Evolutionary conservation across 2,113 vertebrate genomes (phyloP).

Genomic region (Fregetta grallaria): DNA sequence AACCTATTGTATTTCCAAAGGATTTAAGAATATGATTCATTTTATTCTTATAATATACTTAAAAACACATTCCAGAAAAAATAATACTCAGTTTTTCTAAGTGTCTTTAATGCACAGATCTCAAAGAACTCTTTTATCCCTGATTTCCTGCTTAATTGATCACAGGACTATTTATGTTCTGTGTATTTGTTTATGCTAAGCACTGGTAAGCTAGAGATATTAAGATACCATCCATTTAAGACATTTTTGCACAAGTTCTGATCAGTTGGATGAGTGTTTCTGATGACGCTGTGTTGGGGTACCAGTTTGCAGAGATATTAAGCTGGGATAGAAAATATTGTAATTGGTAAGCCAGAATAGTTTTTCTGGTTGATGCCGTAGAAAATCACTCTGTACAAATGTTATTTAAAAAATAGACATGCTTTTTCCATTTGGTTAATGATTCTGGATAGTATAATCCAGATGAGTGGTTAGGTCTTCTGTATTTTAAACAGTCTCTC

Average conservation of each 20-base stretch:
- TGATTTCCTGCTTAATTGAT: neutral
- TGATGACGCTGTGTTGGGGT: neutral
- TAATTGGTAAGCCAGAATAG: neutral
- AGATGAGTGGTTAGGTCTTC: neutral
- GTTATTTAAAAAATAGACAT: neutral
- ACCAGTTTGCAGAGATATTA: neutral
- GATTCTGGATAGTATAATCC: neutral
- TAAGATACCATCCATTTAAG: neutral
- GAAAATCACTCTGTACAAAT: neutral
- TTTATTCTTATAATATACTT: neutral
- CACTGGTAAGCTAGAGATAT: neutral
- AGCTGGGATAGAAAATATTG: neutral
- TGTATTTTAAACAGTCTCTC: slow-evolving; percentile 9
- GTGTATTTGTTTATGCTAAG: neutral
- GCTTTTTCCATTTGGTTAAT: slow-evolving; percentile 31
- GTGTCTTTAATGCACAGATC: neutral
- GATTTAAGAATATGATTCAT: neutral
- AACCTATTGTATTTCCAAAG: neutral
- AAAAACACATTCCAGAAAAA: neutral
- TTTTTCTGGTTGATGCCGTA: neutral
- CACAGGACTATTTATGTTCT: neutral
- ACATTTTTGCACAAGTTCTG: neutral
- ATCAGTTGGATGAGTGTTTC: neutral
- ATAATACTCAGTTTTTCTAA: neutral
- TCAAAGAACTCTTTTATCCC: neutral